Conservation (phyloP, 2,888 invertebrate genomes). For the Oithona nana region DNA sequence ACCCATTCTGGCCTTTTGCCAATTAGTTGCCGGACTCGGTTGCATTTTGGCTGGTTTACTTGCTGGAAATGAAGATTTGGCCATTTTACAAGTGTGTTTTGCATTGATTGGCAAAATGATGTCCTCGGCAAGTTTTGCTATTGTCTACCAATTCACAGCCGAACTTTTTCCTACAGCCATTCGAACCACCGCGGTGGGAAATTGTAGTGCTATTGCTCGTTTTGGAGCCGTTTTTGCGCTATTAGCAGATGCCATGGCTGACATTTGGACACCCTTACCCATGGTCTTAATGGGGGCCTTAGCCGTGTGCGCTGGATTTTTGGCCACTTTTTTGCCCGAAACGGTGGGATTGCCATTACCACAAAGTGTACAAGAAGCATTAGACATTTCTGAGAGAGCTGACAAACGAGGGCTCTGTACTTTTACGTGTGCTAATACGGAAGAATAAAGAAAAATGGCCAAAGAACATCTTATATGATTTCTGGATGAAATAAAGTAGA, state of each 20-base stretch:
- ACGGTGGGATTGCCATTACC: conserved; percentile 6
- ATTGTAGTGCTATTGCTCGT: conserved; percentile 62
- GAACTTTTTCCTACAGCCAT: conserved; percentile 76
- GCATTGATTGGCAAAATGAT: conserved; percentile 58
- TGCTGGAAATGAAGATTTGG: conserved; percentile 27
- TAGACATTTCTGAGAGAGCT: conserved; percentile 2
- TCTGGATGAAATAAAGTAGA: too few species aligned
- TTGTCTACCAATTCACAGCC: conserved; percentile 66
- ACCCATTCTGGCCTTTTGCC: conserved; percentile 36
- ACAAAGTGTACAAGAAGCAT: conserved; percentile 9
- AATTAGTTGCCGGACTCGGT: conserved; percentile 5
- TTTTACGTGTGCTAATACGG: too few species aligned
- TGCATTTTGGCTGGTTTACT: conserved; percentile 14
- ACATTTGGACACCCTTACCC: conserved; percentile 5
- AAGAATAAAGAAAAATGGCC: too few species aligned
- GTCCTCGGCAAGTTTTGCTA: conserved; percentile 60
- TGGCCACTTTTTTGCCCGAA: conserved; percentile 14
- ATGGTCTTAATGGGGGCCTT: conserved; percentile 7
- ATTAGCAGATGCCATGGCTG: conserved; percentile 35
- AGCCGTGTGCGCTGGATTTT: conserved; percentile 4
- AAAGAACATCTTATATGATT: too few species aligned
- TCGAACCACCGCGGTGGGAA: conserved; percentile 63
- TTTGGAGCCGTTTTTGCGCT: conserved; percentile 69
- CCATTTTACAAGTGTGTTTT: conserved; percentile 26
- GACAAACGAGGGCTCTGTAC: too few species aligned